phyloP scores from a whole-genome alignment of 1,140 invertebrate species.

The Harlomillsia oculata region DNA sequence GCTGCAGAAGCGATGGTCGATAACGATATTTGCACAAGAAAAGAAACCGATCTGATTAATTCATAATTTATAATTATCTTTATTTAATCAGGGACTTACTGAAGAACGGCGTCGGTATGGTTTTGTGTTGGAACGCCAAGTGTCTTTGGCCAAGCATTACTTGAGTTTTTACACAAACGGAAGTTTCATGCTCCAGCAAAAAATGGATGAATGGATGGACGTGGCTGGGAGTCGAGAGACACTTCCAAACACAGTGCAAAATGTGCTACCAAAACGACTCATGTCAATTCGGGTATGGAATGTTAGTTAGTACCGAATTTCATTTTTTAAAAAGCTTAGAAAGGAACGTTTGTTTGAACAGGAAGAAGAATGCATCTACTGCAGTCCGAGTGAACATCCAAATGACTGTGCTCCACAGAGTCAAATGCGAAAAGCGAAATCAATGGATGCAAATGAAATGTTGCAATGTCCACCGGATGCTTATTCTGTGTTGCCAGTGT shows the following conservation, averaged over 20 bases:
- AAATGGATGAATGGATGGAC: slow-evolving; percentile 78
- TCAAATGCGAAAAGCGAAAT: slow-evolving; percentile 73
- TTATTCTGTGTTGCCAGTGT: slow-evolving; percentile 19
- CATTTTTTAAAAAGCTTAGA: not conserved
- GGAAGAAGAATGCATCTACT: slow-evolving; percentile 50
- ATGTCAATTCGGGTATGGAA: slow-evolving; percentile 10
- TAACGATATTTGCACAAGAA: too few relatives aligned
- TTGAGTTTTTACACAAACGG: slow-evolving; percentile 74
- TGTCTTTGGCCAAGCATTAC: slow-evolving; percentile 83
- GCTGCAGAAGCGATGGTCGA: too few relatives aligned
- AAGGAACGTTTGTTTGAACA: slow-evolving; percentile 42
- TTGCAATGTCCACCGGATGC: slow-evolving; percentile 15
- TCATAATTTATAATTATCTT: too few relatives aligned
- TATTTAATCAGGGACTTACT: slow-evolving; percentile 72
- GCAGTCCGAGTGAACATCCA: slow-evolving; percentile 51
- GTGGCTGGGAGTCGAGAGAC: slow-evolving; percentile 73
- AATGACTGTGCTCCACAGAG: slow-evolving; percentile 48
- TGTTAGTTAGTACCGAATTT: slow-evolving; percentile 2
- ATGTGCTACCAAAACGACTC: slow-evolving; percentile 59
- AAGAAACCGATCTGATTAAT: too few relatives aligned
- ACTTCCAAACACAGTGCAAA: slow-evolving; percentile 67
- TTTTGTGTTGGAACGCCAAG: slow-evolving; percentile 82
- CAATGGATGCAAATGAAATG: slow-evolving; percentile 64
- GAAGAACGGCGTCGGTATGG: slow-evolving; percentile 86
- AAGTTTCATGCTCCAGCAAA: slow-evolving; percentile 61